A percentile compares a stretch with the other conserved stretches of the same genome.
Conservation (phyloP, 2,113 vertebrate genomes). For the Misgurnus mizolepis region DNA sequence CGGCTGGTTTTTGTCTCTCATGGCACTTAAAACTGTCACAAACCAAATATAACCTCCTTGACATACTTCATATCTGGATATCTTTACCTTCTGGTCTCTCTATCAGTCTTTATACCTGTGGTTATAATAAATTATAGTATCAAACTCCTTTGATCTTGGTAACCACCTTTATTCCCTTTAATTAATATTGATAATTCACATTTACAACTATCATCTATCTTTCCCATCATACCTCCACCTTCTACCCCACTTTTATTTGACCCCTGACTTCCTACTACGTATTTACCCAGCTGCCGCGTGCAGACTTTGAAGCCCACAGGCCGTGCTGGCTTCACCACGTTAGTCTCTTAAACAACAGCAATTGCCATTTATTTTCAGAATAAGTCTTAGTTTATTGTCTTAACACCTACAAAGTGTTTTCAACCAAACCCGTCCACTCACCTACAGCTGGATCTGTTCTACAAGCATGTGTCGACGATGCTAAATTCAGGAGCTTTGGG, state of each 20-base stretch:
- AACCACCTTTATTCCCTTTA: background rate
- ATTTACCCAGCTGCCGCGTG: conserved; percentile 71
- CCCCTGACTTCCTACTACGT: conserved; percentile 55
- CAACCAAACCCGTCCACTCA: conserved; percentile 34
- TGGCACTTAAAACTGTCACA: conserved; percentile 17
- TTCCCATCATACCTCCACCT: conserved; percentile 46
- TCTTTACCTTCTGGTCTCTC: background rate
- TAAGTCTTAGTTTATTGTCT: conserved; percentile 56
- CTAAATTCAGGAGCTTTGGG: conserved; percentile 8
- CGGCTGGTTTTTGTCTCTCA: conserved; percentile 44
- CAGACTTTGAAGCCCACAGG: conserved; percentile 22
- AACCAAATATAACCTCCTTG: background rate
- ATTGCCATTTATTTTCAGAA: conserved; percentile 18
- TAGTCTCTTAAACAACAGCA: conserved; percentile 35
- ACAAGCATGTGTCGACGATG: background rate
- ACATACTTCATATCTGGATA: background rate
- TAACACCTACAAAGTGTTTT: conserved; percentile 58
- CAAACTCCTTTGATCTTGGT: conserved; percentile 21
- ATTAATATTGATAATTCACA: conserved; percentile 36
- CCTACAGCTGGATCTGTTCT: conserved; percentile 29
- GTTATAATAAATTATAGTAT: conserved; percentile 30
- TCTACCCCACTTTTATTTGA: conserved; percentile 50
- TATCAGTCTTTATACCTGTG: conserved; percentile 1
- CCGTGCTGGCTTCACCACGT: conserved; percentile 36
- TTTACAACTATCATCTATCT: conserved; percentile 31